Conservation (phyloP, 1,140 invertebrate genomes). For the Acromyrmex charruanus region DNA sequence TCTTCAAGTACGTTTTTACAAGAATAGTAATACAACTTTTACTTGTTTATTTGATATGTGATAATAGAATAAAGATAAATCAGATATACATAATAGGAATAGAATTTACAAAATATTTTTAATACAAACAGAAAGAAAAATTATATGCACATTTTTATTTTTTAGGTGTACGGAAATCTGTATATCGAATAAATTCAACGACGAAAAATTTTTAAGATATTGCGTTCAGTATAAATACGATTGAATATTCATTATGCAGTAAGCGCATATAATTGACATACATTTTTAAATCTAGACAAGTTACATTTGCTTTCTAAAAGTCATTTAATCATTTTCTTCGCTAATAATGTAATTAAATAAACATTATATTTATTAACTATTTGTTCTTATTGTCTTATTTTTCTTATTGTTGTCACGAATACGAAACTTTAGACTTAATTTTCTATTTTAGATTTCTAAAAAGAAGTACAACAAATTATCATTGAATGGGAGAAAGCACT, state of each 20-base stretch:
- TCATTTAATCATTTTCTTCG: background rate
- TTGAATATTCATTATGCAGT: slow-evolving; percentile 3
- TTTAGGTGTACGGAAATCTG: background rate
- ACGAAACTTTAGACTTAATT: background rate
- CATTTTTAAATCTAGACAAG: slow-evolving; percentile 1
- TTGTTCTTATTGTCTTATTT: background rate
- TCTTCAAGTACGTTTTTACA: background rate
- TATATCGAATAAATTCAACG: background rate
- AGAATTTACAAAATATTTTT: background rate
- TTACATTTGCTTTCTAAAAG: slow-evolving; percentile 10
- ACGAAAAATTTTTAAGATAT: background rate
- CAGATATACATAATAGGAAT: background rate
- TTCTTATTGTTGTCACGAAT: background rate
- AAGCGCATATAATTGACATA: slow-evolving; percentile 5
- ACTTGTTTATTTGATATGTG: background rate
- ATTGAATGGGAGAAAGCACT: slow-evolving; percentile 1
- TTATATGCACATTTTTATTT: background rate
- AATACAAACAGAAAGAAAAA: background rate
- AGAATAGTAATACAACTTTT: slow-evolving; percentile 2
- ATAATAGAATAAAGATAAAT: background rate
- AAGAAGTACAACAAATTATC: background rate
- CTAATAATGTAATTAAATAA: background rate
- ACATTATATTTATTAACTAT: background rate
- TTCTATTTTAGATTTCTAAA: background rate
- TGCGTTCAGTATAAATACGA: background rate